Conservation (phyloP, 2,797 vertebrate genomes). For the Chelonia mydas region DNA sequence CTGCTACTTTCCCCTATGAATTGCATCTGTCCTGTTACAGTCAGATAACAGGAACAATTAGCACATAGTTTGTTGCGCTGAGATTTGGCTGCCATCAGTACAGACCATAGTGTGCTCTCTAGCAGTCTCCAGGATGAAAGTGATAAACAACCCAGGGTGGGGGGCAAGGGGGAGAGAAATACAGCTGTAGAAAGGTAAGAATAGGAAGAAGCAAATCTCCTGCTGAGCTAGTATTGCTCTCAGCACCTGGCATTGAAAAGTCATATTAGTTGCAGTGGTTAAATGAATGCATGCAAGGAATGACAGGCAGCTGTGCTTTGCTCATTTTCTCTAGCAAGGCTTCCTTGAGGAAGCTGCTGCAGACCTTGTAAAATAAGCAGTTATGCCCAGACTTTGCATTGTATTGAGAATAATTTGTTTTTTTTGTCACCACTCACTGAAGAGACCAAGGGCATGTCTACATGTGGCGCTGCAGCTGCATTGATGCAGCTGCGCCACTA, state of each 20-base stretch:
- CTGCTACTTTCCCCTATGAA: neutral
- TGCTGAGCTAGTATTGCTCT: neutral
- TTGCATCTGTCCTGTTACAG: neutral
- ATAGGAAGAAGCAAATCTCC: neutral
- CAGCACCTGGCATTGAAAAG: neutral
- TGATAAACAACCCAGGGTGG: too few species aligned
- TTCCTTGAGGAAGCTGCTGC: neutral
- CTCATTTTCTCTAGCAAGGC: neutral
- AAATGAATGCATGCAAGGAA: neutral
- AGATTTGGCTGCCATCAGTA: neutral
- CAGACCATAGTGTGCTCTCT: neutral
- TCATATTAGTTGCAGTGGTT: neutral
- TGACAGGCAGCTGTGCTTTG: neutral
- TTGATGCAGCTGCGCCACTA: too few species aligned
- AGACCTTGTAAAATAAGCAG: neutral
- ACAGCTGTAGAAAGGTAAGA: neutral
- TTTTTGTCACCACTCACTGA: neutral
- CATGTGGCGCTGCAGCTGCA: too few species aligned
- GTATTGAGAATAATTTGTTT: neutral
- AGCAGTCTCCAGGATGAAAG: too few species aligned
- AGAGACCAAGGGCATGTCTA: too few species aligned
- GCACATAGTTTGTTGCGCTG: neutral
- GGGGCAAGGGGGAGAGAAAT: neutral
- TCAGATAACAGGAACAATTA: neutral
- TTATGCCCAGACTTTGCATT: neutral